A percentile compares a stretch with the other conserved stretches of the same genome.
phyloP scores from a whole-genome alignment of 2,888 invertebrate genomes.

The Nipponacmea schrenckii region DNA sequence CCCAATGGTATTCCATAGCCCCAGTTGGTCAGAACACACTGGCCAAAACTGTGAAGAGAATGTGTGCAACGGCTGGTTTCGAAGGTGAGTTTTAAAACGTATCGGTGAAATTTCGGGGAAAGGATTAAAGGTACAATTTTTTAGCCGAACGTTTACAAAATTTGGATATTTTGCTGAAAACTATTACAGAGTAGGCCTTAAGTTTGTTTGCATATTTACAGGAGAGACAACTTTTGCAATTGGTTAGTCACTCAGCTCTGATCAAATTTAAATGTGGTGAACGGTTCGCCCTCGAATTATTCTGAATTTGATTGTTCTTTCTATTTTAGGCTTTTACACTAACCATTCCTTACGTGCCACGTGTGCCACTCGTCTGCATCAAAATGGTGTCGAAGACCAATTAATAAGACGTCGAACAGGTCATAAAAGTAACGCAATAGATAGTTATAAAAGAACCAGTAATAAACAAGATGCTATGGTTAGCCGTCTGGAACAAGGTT shows the following conservation, averaged over 20 bases:
- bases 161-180: too few species aligned
- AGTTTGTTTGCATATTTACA: too few species aligned
- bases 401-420: neutral
- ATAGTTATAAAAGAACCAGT: neutral
- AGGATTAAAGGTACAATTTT: too few species aligned
- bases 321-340: constrained; percentile 2
- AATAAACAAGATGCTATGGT: neutral
- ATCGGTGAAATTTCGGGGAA: too few species aligned
- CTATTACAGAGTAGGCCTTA: too few species aligned
- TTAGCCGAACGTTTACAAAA: too few species aligned
- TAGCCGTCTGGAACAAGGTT: neutral
- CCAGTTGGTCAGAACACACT: constrained; percentile 3
- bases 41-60: neutral
- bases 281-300: too few species aligned
- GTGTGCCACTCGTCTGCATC: neutral
- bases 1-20: neutral
- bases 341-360: constrained; percentile 10
- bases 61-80: constrained; percentile 2
- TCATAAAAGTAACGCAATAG: neutral
- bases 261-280: too few species aligned
- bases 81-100: neutral
- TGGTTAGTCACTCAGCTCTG: too few species aligned
- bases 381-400: constrained; percentile 6
- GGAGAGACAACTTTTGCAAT: too few species aligned
- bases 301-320: too few species aligned